phyloP scores from a whole-genome alignment of 2,888 invertebrate species.

The Odontothrips loti region DNA sequence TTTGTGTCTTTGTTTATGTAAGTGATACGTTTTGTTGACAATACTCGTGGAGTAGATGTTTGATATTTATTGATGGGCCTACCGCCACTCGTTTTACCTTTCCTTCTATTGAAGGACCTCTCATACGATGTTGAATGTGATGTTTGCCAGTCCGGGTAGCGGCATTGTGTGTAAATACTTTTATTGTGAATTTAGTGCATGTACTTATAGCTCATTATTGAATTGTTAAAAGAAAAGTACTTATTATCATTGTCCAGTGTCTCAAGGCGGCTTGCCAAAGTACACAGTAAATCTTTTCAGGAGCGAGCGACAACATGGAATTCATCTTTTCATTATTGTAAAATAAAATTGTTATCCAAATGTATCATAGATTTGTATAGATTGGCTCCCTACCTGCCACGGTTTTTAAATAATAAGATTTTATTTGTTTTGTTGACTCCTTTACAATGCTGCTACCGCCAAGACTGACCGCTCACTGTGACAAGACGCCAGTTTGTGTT shows the following conservation, averaged over 20 bases:
- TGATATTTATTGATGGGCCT: conserved; percentile 7
- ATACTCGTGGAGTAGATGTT: conserved; percentile 17
- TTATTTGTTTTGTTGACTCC: conserved; percentile 22
- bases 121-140: conserved; percentile 22
- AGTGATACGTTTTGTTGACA: conserved; percentile 20
- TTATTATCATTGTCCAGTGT: background rate
- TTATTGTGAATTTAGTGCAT: conserved; percentile 7
- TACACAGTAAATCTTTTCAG: background rate
- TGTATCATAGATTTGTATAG: conserved; percentile 22
- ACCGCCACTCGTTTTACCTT: background rate
- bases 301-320: background rate
- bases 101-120: conserved; percentile 6
- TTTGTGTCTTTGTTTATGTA: conserved; percentile 16
- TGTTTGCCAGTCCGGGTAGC: conserved; percentile 24
- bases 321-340: background rate
- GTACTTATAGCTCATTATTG: background rate
- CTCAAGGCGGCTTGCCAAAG: background rate
- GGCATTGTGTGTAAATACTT: conserved; percentile 15
- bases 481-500: conserved; percentile 6
- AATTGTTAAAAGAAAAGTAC: conserved; percentile 21
- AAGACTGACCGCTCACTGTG: conserved; percentile 25
- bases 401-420: background rate
- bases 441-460: conserved; percentile 12
- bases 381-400: conserved; percentile 7
- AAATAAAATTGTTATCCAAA: background rate